Evolutionary conservation across 37 sponge, comb jelly and placozoan species (phyloP).

Genomic region (Aplysina aerophoba): DNA sequence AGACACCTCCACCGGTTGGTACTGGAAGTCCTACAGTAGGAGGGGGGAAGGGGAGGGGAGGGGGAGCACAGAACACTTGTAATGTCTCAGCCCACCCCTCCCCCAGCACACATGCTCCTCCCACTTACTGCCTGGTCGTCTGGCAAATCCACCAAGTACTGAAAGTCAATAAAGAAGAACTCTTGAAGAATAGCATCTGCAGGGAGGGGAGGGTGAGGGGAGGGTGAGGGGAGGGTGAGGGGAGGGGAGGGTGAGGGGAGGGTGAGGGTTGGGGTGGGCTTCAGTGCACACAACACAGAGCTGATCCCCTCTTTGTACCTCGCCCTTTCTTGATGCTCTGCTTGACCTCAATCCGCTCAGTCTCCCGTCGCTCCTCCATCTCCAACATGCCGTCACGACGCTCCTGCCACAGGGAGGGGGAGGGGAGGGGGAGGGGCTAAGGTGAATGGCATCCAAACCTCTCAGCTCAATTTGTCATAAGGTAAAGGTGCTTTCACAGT

Average conservation of each 20-base stretch:
- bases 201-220: neutral
- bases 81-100: too few species aligned
- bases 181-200: conserved; percentile 31
- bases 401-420: conserved; percentile 24
- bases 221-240: too few species aligned
- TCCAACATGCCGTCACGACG: conserved; percentile 40
- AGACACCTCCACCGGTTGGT: conserved; percentile 75
- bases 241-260: neutral
- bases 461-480: too few species aligned
- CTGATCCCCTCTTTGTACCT: neutral
- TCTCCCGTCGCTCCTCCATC: conserved; percentile 25
- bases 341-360: conserved; percentile 7
- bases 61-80: too few species aligned
- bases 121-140: conserved; percentile 28
- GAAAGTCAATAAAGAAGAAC: conserved; percentile 81
- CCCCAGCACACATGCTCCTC: too few species aligned
- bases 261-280: too few species aligned
- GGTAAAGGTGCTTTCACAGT: too few species aligned
- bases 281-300: neutral
- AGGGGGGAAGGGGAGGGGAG: too few species aligned
- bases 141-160: conserved; percentile 58
- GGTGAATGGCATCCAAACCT: neutral
- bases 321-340: neutral
- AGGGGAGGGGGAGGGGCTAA: neutral
- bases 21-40: conserved; percentile 6